These are phyloP conservation scores for Gadopsis bispinosus DNA, from an alignment of 2,797 vertebrate genomes.

Conservation along the genomic window DNA sequence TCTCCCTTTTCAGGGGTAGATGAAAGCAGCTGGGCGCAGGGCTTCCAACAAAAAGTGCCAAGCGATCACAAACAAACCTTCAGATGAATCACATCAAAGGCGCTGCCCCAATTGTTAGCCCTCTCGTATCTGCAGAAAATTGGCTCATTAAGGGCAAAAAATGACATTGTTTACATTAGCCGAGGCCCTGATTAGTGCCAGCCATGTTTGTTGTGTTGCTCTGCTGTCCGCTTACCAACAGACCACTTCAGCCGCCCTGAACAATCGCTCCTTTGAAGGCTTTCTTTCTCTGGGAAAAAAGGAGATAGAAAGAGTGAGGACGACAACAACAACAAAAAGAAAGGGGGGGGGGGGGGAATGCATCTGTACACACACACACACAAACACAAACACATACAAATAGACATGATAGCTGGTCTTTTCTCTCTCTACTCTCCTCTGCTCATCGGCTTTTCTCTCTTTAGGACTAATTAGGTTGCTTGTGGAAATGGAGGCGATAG, in stretches of 20 bases:
- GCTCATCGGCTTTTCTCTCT: constrained; percentile 80
- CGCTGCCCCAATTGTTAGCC: constrained; percentile 86
- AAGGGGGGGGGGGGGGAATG: constrained; percentile 46
- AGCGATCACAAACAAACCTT: constrained; percentile 87
- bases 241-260: constrained; percentile 82
- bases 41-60: constrained; percentile 88
- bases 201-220: constrained; percentile 87
- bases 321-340: constrained; percentile 74
- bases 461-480: constrained; percentile 89
- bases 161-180: constrained; percentile 90
- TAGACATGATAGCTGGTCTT: constrained; percentile 76
- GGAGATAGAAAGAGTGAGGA: constrained; percentile 70
- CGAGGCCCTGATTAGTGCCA: constrained; percentile 87
- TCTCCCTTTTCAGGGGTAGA: constrained; percentile 86
- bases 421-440: constrained; percentile 66
- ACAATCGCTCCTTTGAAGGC: constrained; percentile 88
- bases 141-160: constrained; percentile 91
- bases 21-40: constrained; percentile 86
- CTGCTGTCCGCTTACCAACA: constrained; percentile 81
- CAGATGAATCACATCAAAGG: constrained; percentile 91
- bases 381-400: constrained; percentile 66
- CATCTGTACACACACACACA: constrained; percentile 32
- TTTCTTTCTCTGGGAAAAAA: constrained; percentile 81
- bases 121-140: constrained; percentile 88
- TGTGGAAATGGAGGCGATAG: constrained; percentile 80